A percentile compares a stretch with the other conserved stretches of the same genome.
These are phyloP conservation scores for Euclidia mi DNA, from an alignment of 2,888 invertebrate species.

Conservation along the genomic window DNA sequence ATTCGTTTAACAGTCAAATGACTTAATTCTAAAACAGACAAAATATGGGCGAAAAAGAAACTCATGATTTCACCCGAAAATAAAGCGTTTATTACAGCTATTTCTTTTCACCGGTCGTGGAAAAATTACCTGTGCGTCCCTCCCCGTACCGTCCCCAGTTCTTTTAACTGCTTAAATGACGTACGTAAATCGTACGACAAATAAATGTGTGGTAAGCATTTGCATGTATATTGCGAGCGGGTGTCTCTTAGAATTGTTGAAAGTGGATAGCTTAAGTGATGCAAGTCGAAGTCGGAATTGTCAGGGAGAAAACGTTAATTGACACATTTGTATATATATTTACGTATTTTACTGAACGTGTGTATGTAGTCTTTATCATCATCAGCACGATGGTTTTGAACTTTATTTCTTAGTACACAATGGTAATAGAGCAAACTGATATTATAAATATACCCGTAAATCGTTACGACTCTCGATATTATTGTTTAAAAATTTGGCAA, in stretches of 20 bases:
- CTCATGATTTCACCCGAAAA: slow-evolving; percentile 36
- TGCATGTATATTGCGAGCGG: slow-evolving; percentile 62
- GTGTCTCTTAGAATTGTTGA: slow-evolving; percentile 7
- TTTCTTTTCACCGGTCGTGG: slow-evolving; percentile 31
- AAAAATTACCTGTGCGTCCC: slow-evolving; percentile 42
- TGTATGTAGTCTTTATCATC: too few relatives aligned
- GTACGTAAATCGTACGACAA: slow-evolving; percentile 55
- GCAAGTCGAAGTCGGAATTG: neutral
- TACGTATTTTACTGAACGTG: neutral
- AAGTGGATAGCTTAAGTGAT: slow-evolving; percentile 5
- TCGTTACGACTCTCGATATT: too few relatives aligned
- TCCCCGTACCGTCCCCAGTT: slow-evolving; percentile 27
- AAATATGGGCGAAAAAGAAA: slow-evolving; percentile 12
- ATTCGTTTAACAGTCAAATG: too few relatives aligned
- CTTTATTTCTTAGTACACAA: too few relatives aligned
- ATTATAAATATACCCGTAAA: too few relatives aligned
- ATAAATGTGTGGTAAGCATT: slow-evolving; percentile 59
- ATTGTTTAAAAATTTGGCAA: too few relatives aligned
- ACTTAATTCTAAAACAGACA: too few relatives aligned
- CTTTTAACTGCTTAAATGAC: slow-evolving; percentile 58
- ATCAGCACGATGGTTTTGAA: too few relatives aligned
- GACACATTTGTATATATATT: neutral
- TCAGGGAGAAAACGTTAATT: neutral
- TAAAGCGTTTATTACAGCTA: slow-evolving; percentile 44
- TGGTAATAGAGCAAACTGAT: too few relatives aligned